Evolutionary conservation across 23 tunicate genomes (phyloP).

Genomic region (Ciona savignyi): DNA sequence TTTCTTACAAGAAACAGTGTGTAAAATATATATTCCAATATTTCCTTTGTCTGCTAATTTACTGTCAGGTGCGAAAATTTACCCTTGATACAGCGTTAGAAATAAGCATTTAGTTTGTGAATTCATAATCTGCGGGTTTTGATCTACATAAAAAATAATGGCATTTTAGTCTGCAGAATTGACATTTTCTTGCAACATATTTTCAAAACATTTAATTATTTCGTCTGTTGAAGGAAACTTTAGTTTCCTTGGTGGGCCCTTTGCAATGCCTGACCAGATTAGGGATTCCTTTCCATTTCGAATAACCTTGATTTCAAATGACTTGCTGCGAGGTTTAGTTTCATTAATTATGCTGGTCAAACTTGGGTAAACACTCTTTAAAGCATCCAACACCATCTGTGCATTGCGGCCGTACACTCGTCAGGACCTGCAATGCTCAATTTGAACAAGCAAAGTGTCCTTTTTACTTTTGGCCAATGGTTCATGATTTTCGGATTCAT

Average conservation of each 20-base stretch:
- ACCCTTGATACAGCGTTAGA: too few species aligned
- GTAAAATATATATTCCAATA: too few species aligned
- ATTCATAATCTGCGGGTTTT: too few species aligned
- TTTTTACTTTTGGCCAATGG: background rate
- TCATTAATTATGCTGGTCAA: background rate
- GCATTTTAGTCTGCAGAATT: background rate
- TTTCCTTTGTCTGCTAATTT: too few species aligned
- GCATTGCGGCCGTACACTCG: slow-evolving; percentile 14
- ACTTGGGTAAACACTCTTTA: background rate
- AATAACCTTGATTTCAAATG: slow-evolving; percentile 4
- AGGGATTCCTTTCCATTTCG: background rate
- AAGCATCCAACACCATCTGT: background rate
- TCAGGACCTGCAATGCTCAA: slow-evolving; percentile 9
- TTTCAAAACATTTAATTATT: background rate
- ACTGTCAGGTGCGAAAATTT: too few species aligned
- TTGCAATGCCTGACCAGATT: slow-evolving; percentile 11
- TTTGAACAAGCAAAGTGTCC: background rate
- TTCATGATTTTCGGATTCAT: background rate
- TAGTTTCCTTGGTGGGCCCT: slow-evolving; percentile 16
- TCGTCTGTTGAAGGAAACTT: slow-evolving; percentile 12
- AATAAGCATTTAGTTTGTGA: too few species aligned
- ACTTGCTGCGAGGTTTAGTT: slow-evolving; percentile 15
- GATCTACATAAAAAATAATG: too few species aligned
- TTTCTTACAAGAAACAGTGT: background rate
- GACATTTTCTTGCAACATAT: background rate